Base-by-base conservation (phyloP, 2,113 vertebrate genomes). In the Sardina pilchardus region DNA sequence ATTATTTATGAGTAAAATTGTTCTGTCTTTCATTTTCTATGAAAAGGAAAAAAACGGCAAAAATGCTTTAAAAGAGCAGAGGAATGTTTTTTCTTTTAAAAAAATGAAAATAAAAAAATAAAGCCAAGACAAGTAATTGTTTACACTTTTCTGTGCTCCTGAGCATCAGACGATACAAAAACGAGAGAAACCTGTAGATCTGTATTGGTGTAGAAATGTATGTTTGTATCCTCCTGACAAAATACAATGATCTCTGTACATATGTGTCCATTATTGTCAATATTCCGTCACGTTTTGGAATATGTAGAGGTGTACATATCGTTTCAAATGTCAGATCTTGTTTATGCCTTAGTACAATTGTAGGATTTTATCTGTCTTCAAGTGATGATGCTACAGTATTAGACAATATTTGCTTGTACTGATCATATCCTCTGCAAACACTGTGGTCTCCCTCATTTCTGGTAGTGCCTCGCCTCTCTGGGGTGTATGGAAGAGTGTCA, bases 1-100 rank as follows among this genome's bases (percentile, higher is more conserved):
- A 96, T 95, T 98, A 98, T 98, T 99, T 98, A 97, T 98, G 95
- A 97, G 94, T 97, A 94, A 95, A 94, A 94, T 94, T 94, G 94
- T 95, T 95, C 94, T 97, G 94, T 96, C 95, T 97, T 75, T 97
- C 95, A 95, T 97, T 97, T 97, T 97, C 95, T 97, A 96, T 97
- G 96, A 97, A 97, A 97, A 97, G 94, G 94, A 96, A 96, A 95
- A 92, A 71, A 59, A 75, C 30, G 67, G 67, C 47, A 50, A 71
- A 95, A 96, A 96, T 96, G 96, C 95, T 96, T 96, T 96, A 96
- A 90, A 96, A 96, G 95, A 84, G 67, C 45, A 94, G 93, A 96
- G 95, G 95, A 97, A 96, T 97, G 95, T 96, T 96, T 91, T 96
- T 97, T 87, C 82, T 85, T 78, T 93, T 95, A 93, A 96, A 96